Percentiles rank a stretch among this genome's conserved stretches.
phyloP scores from a whole-genome alignment of 2,888 invertebrate genomes.

The Ashinkailepas kermadecensis region DNA sequence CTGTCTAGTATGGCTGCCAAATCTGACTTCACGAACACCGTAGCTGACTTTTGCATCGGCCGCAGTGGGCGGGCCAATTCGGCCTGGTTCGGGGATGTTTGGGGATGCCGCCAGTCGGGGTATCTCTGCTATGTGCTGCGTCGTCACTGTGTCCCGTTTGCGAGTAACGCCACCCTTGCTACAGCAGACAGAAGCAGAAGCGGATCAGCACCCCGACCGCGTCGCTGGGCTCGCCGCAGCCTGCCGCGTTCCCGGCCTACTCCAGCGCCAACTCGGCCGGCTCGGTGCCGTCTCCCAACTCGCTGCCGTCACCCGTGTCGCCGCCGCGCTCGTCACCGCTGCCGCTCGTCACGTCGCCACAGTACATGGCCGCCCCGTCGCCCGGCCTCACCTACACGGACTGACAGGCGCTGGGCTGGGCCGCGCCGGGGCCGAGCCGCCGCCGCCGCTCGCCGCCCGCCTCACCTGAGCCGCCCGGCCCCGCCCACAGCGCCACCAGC shows the following conservation, averaged over 20 bases:
- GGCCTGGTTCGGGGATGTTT: no score
- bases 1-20: no score
- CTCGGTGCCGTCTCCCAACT: slow-evolving; percentile 10
- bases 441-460: neutral
- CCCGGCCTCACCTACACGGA: neutral
- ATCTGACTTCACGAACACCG: no score
- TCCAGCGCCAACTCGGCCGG: neutral
- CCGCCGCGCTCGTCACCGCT: slow-evolving; percentile 8
- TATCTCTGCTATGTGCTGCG: no score
- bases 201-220: slow-evolving; percentile 33
- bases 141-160: neutral
- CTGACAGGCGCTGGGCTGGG: slow-evolving; percentile 6
- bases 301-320: slow-evolving; percentile 5
- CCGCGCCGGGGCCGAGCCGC: neutral
- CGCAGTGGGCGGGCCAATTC: no score
- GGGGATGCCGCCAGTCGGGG: no score
- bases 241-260: slow-evolving; percentile 1
- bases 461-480: neutral
- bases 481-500: neutral
- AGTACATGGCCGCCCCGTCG: neutral
- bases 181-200: slow-evolving; percentile 35
- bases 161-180: slow-evolving; percentile 25
- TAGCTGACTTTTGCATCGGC: no score
- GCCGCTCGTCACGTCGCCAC: slow-evolving; percentile 5
- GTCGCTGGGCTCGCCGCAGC: slow-evolving; percentile 21